Evolutionary conservation across 2,113 vertebrate genomes (phyloP).

Genomic region (Dunckerocampus dactyliophorus): DNA sequence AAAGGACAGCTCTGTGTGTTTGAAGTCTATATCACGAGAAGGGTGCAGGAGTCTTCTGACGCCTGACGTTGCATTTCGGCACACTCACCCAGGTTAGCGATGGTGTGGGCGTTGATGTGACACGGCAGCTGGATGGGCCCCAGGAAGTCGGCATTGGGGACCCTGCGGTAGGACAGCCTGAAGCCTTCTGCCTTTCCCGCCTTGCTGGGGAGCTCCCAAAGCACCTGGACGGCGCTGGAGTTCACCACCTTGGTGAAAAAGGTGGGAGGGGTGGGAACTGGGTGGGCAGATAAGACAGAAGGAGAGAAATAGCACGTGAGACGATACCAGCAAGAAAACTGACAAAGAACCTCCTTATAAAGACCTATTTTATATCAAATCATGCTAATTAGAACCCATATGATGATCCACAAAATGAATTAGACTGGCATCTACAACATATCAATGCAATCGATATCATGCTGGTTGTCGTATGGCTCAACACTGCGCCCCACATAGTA

Average conservation of each 20-base stretch:
- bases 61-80: too few species aligned
- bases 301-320: background rate
- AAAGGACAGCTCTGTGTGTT: too few species aligned
- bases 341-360: too few species aligned
- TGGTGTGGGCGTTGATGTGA: constrained; percentile 61
- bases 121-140: constrained; percentile 60
- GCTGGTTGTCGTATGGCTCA: too few species aligned
- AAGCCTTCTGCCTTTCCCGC: constrained; percentile 69
- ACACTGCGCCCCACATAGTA: too few species aligned
- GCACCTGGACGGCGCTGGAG: constrained; percentile 63
- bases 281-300: background rate
- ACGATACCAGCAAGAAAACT: background rate
- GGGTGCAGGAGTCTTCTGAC: too few species aligned
- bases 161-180: constrained; percentile 68
- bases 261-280: constrained; percentile 66
- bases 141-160: constrained; percentile 62
- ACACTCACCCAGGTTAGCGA: constrained; percentile 66
- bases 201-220: constrained; percentile 71
- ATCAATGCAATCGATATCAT: too few species aligned
- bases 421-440: too few species aligned
- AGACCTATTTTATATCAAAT: too few species aligned
- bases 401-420: too few species aligned
- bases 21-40: too few species aligned
- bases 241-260: constrained; percentile 74
- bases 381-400: too few species aligned